Evolutionary conservation across 2,797 vertebrate species (phyloP), one percentile per base, ranked within the genome.

Genomic region (Hipposideros larvatus): DNA sequence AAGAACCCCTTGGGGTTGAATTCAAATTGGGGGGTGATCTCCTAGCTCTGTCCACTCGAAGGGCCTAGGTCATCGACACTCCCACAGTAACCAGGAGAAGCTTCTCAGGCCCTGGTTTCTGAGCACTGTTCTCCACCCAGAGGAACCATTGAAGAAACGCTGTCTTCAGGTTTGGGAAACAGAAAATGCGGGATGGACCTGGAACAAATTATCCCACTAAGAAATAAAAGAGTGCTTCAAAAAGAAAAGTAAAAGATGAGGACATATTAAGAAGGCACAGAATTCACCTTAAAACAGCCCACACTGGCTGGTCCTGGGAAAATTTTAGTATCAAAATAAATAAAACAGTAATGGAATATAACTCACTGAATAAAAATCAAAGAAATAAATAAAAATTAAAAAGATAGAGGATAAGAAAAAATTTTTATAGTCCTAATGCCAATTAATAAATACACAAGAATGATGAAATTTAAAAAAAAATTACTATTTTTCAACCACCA

Each of bases 71-170:
- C 31, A 48, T 28, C 8, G 48, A 2, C n/a, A n/a, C 28, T 22
- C 7, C 5, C 41, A 0, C 0, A 46, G 63, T 16, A 24, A 71
- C 0, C 18, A 68, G 9, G 7, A 14, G 15, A 61, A 1, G 2
- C 13, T 14, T 74, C 37, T 34, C 11, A 13, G 75, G 24, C 14
- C 1, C 4, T 43, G 31, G 48, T 37, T 83, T 90, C 79, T 34
- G 51, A 61, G 22, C 13, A 71, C 5, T 46, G 43, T 53, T 37
- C 1, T 1, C 57, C 28, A 46, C 9, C 55, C 18, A 31, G 15
- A 82, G 31, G 34, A 86, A 31, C 2, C 34, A 48, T 26, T 46
- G 15, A 75, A 48, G 9, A 68, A 77, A 71, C 48, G 26, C 16
- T 8, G 21, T 37, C 18, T 53, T n/a, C 18, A 61, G 21, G 1